Evolutionary conservation across 1,140 invertebrate genomes (phyloP).

Genomic region (Arion vulgaris): DNA sequence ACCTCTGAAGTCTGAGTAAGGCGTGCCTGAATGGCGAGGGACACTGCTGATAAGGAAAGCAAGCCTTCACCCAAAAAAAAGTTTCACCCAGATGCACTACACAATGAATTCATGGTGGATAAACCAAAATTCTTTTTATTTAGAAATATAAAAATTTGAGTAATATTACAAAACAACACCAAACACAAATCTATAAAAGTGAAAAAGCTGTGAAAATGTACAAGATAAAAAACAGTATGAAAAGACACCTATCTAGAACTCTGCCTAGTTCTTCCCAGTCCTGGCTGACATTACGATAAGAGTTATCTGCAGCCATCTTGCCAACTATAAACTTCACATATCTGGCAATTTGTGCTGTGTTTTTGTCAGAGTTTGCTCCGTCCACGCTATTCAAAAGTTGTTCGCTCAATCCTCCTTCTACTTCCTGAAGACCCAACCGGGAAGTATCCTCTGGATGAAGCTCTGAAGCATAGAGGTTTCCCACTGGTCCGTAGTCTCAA

Average conservation of each 20-base stretch:
- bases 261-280: conserved; percentile 49
- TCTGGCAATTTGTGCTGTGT: conserved; percentile 28
- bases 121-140: no score
- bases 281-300: conserved; percentile 41
- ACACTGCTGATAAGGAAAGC: no score
- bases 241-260: conserved; percentile 46
- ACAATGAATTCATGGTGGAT: no score
- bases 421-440: neutral
- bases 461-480: conserved; percentile 42
- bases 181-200: conserved; percentile 37
- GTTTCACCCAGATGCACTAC: no score
- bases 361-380: conserved; percentile 3
- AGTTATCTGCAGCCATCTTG: conserved; percentile 45
- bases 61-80: no score
- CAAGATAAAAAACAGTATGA: conserved; percentile 43
- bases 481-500: conserved; percentile 42
- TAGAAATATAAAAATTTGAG: no score
- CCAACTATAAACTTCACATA: conserved; percentile 45
- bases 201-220: conserved; percentile 45
- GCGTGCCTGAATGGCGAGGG: no score
- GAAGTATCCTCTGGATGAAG: neutral
- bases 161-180: no score
- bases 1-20: no score
- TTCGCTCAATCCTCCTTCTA: neutral
- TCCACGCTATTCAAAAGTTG: neutral